Evolutionary conservation across 2,797 vertebrate genomes (phyloP), one percentile per base, ranked within the genome.

Genomic region (Anguilla megastoma): DNA sequence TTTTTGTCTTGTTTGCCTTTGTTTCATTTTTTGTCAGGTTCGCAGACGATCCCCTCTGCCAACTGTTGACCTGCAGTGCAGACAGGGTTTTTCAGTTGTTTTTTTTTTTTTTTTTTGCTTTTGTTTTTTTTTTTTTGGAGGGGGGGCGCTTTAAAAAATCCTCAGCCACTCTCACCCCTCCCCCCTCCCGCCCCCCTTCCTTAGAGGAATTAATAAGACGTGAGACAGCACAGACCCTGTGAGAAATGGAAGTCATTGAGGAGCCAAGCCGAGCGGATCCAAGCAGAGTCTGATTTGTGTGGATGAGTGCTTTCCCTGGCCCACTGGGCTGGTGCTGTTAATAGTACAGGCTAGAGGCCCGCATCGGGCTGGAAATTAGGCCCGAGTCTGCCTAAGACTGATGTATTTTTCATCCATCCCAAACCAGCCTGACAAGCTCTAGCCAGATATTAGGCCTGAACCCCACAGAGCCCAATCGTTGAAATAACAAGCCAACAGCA

Each of bases 191-290:
- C 86, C 87, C 69, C 66, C 16, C n/a, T 85, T 96, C 95, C 94
- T 94, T 90, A 89, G 89, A 93, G 89, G 91, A 94, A 94, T 94
- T 96, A 97, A 96, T 96, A 95, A 95, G 94, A 96, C 94, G 94
- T 95, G 93, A 96, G 94, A 95, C 94, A 93, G 93, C 92, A 92
- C 92, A 91, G 92, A 93, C 91, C 93, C 90, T 92, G 92, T 94
- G 95, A 96, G 92, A 91, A 93, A 96, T 94, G 93, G 94, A 95
- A 95, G 95, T 95, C 94, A 91, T 92, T 92, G 94, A 94, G 94
- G 95, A 92, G 94, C 93, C 92, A 93, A 94, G 92, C 94, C 93
- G 93, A 92, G 93, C 90, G 92, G 90, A 94, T 94, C 94, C 93
- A 94, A 91, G 91, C 94, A 89, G 87, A 91, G 91, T 90, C 87